Percentiles rank a stretch among this genome's conserved stretches.
Conservation (phyloP, 2,888 invertebrate species). For the Andricus quercusramuli region DNA sequence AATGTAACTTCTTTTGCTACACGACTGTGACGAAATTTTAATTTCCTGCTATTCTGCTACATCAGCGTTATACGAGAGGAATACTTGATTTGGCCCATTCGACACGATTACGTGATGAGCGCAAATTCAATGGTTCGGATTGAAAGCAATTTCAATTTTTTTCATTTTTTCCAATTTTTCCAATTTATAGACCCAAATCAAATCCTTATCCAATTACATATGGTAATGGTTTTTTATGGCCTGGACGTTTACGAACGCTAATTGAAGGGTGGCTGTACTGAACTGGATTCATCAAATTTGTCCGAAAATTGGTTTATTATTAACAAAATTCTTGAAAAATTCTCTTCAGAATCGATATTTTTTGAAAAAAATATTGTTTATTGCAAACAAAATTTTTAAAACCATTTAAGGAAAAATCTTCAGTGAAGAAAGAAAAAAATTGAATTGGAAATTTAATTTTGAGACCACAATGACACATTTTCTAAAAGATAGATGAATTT, state of each 20-base stretch:
- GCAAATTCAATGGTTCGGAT: neutral
- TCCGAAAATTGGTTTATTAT: too few species aligned
- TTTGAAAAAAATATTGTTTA: too few species aligned
- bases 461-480: too few species aligned
- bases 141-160: neutral
- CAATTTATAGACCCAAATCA: neutral
- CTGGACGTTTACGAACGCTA: slow-evolving; percentile 43
- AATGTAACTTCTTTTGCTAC: neutral
- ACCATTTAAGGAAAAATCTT: too few species aligned
- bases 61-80: neutral
- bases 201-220: neutral
- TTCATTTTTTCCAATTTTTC: neutral
- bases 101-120: neutral
- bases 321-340: too few species aligned
- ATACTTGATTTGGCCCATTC: neutral
- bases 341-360: too few species aligned
- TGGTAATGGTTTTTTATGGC: neutral
- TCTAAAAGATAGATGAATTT: too few species aligned
- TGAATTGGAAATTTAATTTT: too few species aligned
- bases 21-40: neutral
- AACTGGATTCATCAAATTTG: too few species aligned
- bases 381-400: too few species aligned
- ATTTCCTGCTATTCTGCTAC: neutral
- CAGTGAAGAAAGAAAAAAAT: too few species aligned
- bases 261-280: slow-evolving; percentile 42